Conservation (phyloP, 2,797 vertebrate genomes). For the Prunella strophiata region DNA sequence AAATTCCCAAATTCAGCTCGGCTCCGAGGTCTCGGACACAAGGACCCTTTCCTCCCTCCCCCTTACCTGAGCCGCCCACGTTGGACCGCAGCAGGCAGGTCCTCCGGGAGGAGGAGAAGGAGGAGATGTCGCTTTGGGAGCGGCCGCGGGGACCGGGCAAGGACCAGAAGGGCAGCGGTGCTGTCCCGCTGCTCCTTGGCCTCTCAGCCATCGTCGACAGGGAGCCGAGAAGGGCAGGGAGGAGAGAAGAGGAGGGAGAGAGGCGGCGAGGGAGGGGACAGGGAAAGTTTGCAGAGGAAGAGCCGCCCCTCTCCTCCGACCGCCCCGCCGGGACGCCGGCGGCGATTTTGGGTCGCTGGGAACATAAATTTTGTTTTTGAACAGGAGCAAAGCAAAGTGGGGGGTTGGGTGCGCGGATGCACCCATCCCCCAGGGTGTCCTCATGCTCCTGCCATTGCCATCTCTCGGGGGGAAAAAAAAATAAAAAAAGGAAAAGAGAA, state of each 20-base stretch:
- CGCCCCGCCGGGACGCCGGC: not conserved
- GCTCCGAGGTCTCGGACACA: not conserved
- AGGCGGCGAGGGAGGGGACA: conserved; percentile 22
- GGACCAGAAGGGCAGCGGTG: conserved; percentile 21
- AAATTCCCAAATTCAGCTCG: not conserved
- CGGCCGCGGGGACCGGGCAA: conserved; percentile 72
- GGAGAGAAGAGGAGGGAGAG: not conserved
- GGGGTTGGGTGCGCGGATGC: not conserved
- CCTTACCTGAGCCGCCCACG: conserved; percentile 79
- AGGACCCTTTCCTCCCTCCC: not conserved
- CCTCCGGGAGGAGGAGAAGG: conserved; percentile 66
- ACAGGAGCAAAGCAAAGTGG: not conserved
- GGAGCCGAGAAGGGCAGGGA: not conserved
- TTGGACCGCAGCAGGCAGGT: conserved; percentile 68
- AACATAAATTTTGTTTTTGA: not conserved
- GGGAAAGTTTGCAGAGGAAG: conserved; percentile 77
- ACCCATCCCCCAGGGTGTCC: not conserved
- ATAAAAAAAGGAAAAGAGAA: not conserved
- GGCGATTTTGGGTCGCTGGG: not conserved
- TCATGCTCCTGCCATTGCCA: not conserved
- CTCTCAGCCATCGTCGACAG: conserved; percentile 32
- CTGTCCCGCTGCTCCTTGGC: not conserved
- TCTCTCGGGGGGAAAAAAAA: not conserved
- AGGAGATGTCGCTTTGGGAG: conserved; percentile 80
- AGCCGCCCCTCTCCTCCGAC: conserved; percentile 69